Evolutionary conservation across 2,113 vertebrate genomes (phyloP).

Genomic region (Collichthys lucidus): DNA sequence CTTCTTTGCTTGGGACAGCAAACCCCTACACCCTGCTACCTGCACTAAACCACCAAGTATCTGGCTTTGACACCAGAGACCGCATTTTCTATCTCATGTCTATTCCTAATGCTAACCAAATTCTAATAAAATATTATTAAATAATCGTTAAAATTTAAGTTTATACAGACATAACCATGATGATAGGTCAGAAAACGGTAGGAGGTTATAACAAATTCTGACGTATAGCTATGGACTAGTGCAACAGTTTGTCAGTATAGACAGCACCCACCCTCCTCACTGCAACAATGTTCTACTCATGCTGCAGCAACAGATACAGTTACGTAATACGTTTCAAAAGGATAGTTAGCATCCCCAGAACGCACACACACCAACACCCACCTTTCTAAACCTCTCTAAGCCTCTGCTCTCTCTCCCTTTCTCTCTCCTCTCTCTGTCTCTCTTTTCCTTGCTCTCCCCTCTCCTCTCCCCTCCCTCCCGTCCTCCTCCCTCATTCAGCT

Average conservation of each 20-base stretch:
- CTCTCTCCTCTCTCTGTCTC: neutral
- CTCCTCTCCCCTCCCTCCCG: neutral
- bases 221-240: neutral
- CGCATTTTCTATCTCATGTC: neutral
- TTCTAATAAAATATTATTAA: too few species aligned
- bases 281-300: constrained; percentile 30
- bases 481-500: constrained; percentile 48
- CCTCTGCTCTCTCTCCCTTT: neutral
- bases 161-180: neutral
- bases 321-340: constrained; percentile 58
- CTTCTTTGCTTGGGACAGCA: too few species aligned
- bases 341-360: constrained; percentile 27
- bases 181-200: too few species aligned
- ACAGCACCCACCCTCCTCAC: constrained; percentile 23
- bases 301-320: constrained; percentile 66
- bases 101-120: neutral
- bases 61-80: neutral
- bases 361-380: neutral
- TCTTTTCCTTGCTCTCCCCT: neutral
- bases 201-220: neutral
- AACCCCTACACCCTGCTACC: neutral
- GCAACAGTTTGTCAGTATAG: neutral
- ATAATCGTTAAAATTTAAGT: neutral
- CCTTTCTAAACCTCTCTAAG: constrained; percentile 3
- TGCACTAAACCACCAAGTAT: neutral